A percentile compares a stretch with the other conserved stretches of the same genome.
Evolutionary conservation across 1,140 invertebrate genomes (phyloP).

Genomic region (Mesaphorura yosii): DNA sequence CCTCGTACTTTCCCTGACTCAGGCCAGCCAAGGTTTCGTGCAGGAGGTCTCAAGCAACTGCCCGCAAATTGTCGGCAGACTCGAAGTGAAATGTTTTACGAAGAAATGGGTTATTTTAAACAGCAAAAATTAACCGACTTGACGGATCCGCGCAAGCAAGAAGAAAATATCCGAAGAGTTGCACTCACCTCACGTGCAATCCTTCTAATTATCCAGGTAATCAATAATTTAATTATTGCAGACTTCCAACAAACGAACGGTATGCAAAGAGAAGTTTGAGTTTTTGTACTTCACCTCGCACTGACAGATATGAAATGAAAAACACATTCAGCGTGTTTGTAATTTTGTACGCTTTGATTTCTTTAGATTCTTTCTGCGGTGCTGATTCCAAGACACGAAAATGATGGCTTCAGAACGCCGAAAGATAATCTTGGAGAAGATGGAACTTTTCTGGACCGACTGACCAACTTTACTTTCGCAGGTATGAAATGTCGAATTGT

Average conservation of each 20-base stretch:
- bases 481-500: conserved; percentile 9
- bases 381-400: conserved; percentile 15
- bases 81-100: too few species aligned
- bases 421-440: conserved; percentile 5
- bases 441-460: conserved; percentile 10
- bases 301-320: too few species aligned
- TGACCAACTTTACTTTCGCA: conserved; percentile 11
- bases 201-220: conserved; percentile 1
- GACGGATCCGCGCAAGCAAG: too few species aligned
- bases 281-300: too few species aligned
- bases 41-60: too few species aligned
- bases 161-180: background rate
- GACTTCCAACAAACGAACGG: background rate
- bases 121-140: too few species aligned
- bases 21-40: too few species aligned
- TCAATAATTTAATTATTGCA: background rate
- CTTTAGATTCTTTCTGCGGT: background rate
- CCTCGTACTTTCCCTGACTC: too few species aligned
- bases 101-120: too few species aligned
- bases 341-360: background rate
- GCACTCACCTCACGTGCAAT: background rate
- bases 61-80: too few species aligned
- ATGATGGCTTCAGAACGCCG: conserved; percentile 23
- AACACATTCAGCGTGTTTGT: too few species aligned
- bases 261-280: too few species aligned